These are phyloP conservation scores for Polyommatus iphigenia DNA, from an alignment of 2,888 invertebrate species.

Conservation along the genomic window DNA sequence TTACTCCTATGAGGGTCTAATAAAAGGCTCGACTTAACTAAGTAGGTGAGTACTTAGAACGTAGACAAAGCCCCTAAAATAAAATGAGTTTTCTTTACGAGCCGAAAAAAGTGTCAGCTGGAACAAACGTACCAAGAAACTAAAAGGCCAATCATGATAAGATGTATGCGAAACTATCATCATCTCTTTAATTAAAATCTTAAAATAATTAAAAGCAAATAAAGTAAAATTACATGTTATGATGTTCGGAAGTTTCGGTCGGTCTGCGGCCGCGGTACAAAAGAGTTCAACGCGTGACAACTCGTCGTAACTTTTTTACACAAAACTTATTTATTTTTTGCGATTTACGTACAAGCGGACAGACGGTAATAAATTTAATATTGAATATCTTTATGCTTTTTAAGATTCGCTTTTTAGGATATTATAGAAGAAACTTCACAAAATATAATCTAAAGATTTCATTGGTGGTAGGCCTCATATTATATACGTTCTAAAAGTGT, in stretches of 20 bases:
- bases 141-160: neutral
- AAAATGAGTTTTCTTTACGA: neutral
- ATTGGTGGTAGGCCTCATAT: too few relatives aligned
- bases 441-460: too few relatives aligned
- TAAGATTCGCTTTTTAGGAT: neutral
- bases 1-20: neutral
- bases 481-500: too few relatives aligned
- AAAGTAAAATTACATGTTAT: neutral
- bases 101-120: neutral
- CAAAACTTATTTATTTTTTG: constrained; percentile 11
- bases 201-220: neutral
- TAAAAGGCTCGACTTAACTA: neutral
- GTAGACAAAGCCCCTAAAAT: neutral
- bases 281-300: constrained; percentile 23
- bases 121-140: too few relatives aligned
- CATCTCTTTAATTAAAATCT: too few relatives aligned
- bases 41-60: neutral
- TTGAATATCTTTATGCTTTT: neutral
- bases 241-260: neutral
- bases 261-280: neutral
- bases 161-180: neutral
- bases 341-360: neutral
- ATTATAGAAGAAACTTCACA: neutral
- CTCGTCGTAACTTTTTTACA: neutral
- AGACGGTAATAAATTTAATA: neutral